Evolutionary conservation across 2,888 invertebrate species (phyloP), one percentile per base, ranked within the genome.

Genomic region (Amblyteles armatorius): DNA sequence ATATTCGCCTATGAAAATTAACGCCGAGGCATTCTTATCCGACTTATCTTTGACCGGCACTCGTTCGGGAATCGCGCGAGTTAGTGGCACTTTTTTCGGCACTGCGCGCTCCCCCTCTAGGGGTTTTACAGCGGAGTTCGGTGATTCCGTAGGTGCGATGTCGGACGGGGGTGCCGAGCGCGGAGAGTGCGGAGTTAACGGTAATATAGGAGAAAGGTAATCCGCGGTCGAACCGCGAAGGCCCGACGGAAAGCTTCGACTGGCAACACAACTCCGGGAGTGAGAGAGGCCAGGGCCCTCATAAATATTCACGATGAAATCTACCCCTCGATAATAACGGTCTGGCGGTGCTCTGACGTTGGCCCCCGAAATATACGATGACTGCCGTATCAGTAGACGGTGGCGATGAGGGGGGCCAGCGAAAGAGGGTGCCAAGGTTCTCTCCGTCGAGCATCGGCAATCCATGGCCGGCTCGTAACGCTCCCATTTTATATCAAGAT

Each of bases 261-360:
- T 78, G 57, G 79, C 79, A 71, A 88, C 84, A 89, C 57, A 57
- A 57, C 57, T 26, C 13, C 22, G 26, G 26, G 57, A 89, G 89
- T 88, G 76, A 83, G 89, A 90, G 89, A 89, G 87, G 79, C 89
- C 88, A 87, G 87, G 57, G 26, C 26, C 88, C 90, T 93, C 92
- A 93, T 93, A 92, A 92, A 93, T 93, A 93, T 93, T 93, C 93
- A 93, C 91, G 92, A 93, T 93, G 92, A 93, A 93, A 93, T 93
- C 92, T 92, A 93, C 91, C 92, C 92, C 91, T 93, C 93, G 92
- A 93, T 93, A 93, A 93, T 93, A 93, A 93, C 92, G 90, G 92
- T 85, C 84, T 82, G 52, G 79, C 60, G 22, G 22, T 26, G 22
- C 57, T 57, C 57, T 57, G 22, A 57, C 57, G 57, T 57, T 60